Evolutionary conservation across 2,113 vertebrate species (phyloP), one percentile per base, ranked within the genome.

Genomic region (Canis aureus): DNA sequence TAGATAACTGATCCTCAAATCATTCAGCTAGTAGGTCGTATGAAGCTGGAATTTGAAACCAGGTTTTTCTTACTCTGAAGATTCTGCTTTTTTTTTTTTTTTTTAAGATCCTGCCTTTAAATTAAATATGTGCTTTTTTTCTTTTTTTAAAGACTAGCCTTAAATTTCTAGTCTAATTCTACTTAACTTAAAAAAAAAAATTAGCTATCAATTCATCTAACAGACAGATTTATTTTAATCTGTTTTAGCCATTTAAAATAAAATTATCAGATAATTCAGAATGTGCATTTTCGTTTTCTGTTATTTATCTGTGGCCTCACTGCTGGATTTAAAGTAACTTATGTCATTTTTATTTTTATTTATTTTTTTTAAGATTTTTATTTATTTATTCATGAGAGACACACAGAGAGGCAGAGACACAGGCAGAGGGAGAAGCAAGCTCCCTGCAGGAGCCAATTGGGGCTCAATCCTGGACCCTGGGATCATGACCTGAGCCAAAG

Each of bases 251-350:
- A 73, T 81, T 89, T 95, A 78, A 78, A 93, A 82, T 66, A 62
- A 79, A 89, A 84, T 79, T 73, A 8, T 43, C 79, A 94, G 71
- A 83, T 80, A 91, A 88, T 73, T 92, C 74, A 86, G 32, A 90
- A 62, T 69, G 43, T 27, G 32, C 8, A 67, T 64, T 94, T 67
- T 85, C 2, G 74, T 89, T 69, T 93, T 64, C 60, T 69, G 2
- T 67, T 60, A 67, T 71, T 89, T 84, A 78, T 0, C 15, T 69
- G 2, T 69, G 38, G 29, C 15, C 85, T 81, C 17, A 67, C 4
- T 29, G 8, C 93, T 89, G 17, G 25, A 38, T 74, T 71, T 94
- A 81, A 95, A 38, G 90, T 76, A 79, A 53, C 51, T 81, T 76
- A 17, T 88, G 4, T 64, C 20, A 71, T 25, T 38, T 83, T 55